Percentiles rank a stretch among this genome's conserved stretches.
Evolutionary conservation across 30 jellyfish, hydroid and myxozoan genomes (phyloP).

Genomic region (Aurelia aurita complex sp. Pacific): DNA sequence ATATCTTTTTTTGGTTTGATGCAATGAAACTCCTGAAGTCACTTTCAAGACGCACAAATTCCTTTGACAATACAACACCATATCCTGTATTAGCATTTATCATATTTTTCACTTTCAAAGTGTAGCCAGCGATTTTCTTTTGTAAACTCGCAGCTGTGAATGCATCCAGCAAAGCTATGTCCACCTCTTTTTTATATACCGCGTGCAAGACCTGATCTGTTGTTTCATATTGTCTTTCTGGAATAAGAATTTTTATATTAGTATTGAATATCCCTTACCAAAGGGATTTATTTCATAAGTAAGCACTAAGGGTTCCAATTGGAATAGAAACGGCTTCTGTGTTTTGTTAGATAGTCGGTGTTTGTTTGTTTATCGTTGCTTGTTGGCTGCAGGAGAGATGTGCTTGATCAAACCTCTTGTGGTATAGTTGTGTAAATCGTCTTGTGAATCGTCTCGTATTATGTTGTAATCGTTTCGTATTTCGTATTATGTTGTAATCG

Average conservation of each 20-base stretch:
- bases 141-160: slow-evolving; percentile 52
- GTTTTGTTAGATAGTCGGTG: no score
- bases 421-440: no score
- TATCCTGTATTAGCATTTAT: slow-evolving; percentile 46
- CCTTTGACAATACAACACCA: slow-evolving; percentile 55
- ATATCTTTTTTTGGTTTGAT: slow-evolving; percentile 8
- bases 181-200: slow-evolving; percentile 21
- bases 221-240: slow-evolving; percentile 32
- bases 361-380: no score
- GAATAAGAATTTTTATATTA: background rate
- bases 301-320: no score
- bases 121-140: slow-evolving; percentile 10
- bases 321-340: no score
- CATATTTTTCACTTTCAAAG: slow-evolving; percentile 14
- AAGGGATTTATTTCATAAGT: no score
- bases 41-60: slow-evolving; percentile 47
- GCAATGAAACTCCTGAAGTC: slow-evolving; percentile 62
- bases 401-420: no score
- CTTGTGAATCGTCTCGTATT: no score
- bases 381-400: no score
- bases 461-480: no score
- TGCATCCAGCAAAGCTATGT: slow-evolving; percentile 55
- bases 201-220: slow-evolving; percentile 41
- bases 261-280: no score
- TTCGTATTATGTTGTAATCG: no score